Evolutionary conservation across 2,888 invertebrate genomes (phyloP), one percentile per base, ranked within the genome.

Genomic region (Camptogramma bilineatum): DNA sequence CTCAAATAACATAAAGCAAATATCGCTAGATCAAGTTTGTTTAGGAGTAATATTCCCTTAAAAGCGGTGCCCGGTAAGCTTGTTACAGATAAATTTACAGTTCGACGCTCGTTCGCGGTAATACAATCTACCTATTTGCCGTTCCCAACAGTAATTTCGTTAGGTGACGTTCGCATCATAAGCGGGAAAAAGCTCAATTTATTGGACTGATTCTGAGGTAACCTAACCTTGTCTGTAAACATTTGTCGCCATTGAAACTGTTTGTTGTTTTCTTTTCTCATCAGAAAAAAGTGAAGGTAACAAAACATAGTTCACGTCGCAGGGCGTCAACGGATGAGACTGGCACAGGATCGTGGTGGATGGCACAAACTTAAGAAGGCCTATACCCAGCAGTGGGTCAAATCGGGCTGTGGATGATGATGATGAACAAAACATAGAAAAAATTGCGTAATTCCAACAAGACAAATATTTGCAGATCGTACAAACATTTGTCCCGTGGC

Each of bases 91-190:
- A 67, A 70, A 73, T 73, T 73, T 62, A 62, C 60, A 72, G 70
- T 68, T 74, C 66, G 68, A 52, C 63, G 69, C 70, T 77, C 73
- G 73, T 74, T 74, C 62, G 57, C 55, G 51, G 68, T 76, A 73
- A 79, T 75, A 72, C 68, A 74, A 80, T 81, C 13, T 55, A 44
- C 55, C 50, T 77, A 78, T 73, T 72, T 63, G 54, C 52, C 57
- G 61, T 60, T 48, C 68, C 56, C 47, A 63, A 61, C 54, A 66
- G 66, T 61, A 71, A 73, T 63, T 61, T 53, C 19, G 60, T 69
- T 64, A 56, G 42, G 57, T 63, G 34, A 39, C 13, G 34, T 39
- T 34, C 34, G 34, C 34, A 39, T 39, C 34, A 18, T 47, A 46
- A 55, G 28, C 28, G 4, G 10, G 16, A 24, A 19, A 44, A 62